Base-by-base conservation (phyloP, 2,113 vertebrate genomes). In the Ia io region DNA sequence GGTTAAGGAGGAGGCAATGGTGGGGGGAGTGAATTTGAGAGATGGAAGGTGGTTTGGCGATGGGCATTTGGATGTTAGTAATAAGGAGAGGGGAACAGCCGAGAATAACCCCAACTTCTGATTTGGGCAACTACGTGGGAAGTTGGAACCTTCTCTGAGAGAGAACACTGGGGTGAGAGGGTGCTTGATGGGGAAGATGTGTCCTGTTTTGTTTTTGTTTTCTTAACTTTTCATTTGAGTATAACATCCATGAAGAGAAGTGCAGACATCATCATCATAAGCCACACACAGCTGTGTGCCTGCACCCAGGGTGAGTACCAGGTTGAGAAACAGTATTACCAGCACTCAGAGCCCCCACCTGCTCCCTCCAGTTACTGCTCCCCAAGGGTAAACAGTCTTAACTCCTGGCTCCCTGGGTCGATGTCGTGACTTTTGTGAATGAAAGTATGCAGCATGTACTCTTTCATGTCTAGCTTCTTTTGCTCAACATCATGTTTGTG, bases 41-140 rank as follows among this genome's bases (percentile, higher is more conserved):
- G 37, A 13, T 1, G 14, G 25, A 0, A 42, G 74, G 59, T 67
- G 22, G 63, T 12, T 14, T 7, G 37, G 6, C 1, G 9, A 3
- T 10, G 14, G 14, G 71, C 7, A 3, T 23, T 85, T 32, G 12
- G 74, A 7, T 28, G 17, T 12, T 37, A 47, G 9, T 18, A 40
- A 23, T 20, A 40, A 32, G 23, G 35, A 51, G 30, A 47, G 14
- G 28, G 67, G 9, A 44, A 42, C 3, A 16, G 17, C 14, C 2
- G 49, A 59, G n/a, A 65, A 17, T 44, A 28, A 2, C 12, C 7
- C 35, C 49, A 51, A 1, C 67, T 85, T 70, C 69, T 85, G 37
- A 65, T 61, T 5, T 30, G 25, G 71, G 37, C 49, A 90, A 20
- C 49, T 88, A 30, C 65, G n/a, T 67, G 47, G 70, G 16, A 59